phyloP scores from a whole-genome alignment of 1,140 invertebrate species.

The Tetramorium alpestre region DNA sequence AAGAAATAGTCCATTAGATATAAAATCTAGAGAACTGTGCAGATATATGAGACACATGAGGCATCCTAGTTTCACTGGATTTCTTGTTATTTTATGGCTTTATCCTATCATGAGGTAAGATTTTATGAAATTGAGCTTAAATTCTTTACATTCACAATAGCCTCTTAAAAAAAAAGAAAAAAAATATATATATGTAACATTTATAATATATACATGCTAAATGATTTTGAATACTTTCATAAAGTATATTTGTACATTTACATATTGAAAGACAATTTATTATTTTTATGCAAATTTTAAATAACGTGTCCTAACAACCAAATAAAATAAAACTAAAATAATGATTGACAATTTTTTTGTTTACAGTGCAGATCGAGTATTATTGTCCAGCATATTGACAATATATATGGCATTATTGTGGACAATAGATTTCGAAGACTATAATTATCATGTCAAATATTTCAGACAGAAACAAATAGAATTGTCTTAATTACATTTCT shows the following conservation, averaged over 20 bases:
- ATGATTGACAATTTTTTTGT: slow-evolving; percentile 55
- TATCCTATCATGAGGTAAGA: slow-evolving; percentile 86
- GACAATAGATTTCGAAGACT: slow-evolving; percentile 85
- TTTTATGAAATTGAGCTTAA: background rate
- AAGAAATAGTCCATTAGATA: slow-evolving; percentile 81
- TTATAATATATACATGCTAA: background rate
- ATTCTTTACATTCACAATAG: background rate
- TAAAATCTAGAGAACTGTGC: slow-evolving; percentile 84
- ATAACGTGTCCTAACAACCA: background rate
- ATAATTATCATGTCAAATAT: slow-evolving; percentile 82
- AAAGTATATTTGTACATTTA: background rate
- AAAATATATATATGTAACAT: background rate
- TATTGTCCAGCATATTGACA: slow-evolving; percentile 83
- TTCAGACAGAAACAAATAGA: slow-evolving; percentile 76
- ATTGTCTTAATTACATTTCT: slow-evolving; percentile 33
- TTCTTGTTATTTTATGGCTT: slow-evolving; percentile 86
- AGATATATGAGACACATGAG: slow-evolving; percentile 86
- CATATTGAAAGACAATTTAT: background rate
- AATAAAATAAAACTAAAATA: background rate
- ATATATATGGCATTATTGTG: slow-evolving; percentile 86
- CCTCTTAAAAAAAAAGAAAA: background rate
- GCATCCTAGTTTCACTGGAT: slow-evolving; percentile 87
- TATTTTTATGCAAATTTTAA: background rate
- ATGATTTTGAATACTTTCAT: background rate
- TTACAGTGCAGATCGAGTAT: slow-evolving; percentile 85